These are phyloP conservation scores for Colletes gigas DNA, from an alignment of 1,140 invertebrate species.

Conservation along the genomic window DNA sequence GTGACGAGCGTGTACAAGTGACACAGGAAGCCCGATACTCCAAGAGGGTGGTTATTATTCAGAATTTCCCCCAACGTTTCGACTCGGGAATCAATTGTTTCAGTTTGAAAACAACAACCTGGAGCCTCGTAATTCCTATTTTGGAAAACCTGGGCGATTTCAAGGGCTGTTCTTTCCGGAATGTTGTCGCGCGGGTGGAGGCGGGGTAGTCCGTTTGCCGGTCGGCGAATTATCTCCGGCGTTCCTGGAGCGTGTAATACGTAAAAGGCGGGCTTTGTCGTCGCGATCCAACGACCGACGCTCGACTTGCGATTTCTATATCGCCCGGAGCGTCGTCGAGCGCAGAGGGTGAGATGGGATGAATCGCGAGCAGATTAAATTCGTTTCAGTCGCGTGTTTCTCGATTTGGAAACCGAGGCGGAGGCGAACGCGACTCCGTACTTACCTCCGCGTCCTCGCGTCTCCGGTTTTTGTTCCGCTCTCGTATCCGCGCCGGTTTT, in stretches of 20 bases:
- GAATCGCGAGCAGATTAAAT: conserved; percentile 57
- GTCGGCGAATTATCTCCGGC: not conserved
- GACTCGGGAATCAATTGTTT: too few relatives aligned
- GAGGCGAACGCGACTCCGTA: not conserved
- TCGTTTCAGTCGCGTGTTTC: conserved; percentile 36
- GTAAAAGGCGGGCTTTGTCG: conserved; percentile 24
- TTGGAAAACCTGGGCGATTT: too few relatives aligned
- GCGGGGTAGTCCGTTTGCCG: not conserved
- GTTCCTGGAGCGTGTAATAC: not conserved
- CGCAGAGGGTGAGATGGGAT: not conserved
- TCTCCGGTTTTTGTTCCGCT: conserved; percentile 26
- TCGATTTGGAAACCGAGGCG: conserved; percentile 28
- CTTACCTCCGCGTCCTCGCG: conserved; percentile 41
- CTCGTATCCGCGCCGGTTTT: conserved; percentile 63
- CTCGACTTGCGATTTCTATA: conserved; percentile 17
- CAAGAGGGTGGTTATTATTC: too few relatives aligned
- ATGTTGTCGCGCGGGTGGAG: too few relatives aligned
- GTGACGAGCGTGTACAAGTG: too few relatives aligned
- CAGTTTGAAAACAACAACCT: too few relatives aligned
- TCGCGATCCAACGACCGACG: not conserved
- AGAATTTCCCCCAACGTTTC: too few relatives aligned
- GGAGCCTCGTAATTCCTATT: too few relatives aligned
- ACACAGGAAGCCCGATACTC: too few relatives aligned
- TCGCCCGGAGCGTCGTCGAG: conserved; percentile 38
- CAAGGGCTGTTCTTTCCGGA: too few relatives aligned